Conservation (phyloP, 2,888 invertebrate genomes). For the Malachius bipustulatus region DNA sequence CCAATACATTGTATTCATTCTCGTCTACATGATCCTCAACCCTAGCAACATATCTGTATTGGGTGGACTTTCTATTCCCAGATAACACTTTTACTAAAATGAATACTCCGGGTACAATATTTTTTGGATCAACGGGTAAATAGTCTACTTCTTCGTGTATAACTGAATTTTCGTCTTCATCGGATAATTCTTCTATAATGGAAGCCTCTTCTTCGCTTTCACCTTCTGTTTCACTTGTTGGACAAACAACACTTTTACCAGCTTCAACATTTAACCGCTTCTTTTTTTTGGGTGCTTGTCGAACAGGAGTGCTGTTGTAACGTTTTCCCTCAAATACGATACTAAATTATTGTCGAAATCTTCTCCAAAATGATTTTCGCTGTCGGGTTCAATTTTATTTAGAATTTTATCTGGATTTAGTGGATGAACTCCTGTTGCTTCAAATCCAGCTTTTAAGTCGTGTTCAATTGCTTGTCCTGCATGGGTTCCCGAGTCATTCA, state of each 20-base stretch:
- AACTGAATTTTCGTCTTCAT: slow-evolving; percentile 11
- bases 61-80: too few species aligned
- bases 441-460: too few species aligned
- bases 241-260: slow-evolving; percentile 13
- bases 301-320: slow-evolving; percentile 14
- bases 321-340: slow-evolving; percentile 14
- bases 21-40: too few species aligned
- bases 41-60: too few species aligned
- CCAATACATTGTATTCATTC: too few species aligned
- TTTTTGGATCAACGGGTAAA: slow-evolving; percentile 13
- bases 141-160: slow-evolving; percentile 13
- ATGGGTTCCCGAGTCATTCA: too few species aligned
- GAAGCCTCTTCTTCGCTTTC: slow-evolving; percentile 10
- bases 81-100: slow-evolving; percentile 14
- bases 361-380: too few species aligned
- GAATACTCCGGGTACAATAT: slow-evolving; percentile 13
- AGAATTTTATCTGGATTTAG: too few species aligned
- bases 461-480: too few species aligned
- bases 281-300: slow-evolving; percentile 12
- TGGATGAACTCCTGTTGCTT: too few species aligned
- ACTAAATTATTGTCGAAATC: slow-evolving; percentile 13
- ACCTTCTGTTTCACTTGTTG: slow-evolving; percentile 13
- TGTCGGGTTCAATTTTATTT: too few species aligned
- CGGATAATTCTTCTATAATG: slow-evolving; percentile 10
- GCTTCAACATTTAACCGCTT: slow-evolving; percentile 12